Base-by-base conservation (phyloP, 2,113 vertebrate species). In the Labeo catla region DNA sequence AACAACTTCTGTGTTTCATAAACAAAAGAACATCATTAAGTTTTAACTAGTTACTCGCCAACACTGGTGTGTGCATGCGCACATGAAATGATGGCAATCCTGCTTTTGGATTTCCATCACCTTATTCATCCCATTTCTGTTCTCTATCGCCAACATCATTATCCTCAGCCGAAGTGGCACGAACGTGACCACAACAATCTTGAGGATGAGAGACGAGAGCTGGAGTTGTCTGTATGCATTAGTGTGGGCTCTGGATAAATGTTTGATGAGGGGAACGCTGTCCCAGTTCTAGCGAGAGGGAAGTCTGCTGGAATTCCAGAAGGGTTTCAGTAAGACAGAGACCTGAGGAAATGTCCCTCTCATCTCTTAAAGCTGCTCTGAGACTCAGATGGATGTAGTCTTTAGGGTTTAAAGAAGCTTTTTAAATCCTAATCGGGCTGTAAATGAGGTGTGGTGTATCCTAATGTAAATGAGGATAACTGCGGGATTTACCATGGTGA, bases 261-360 rank as follows among this genome's bases (percentile, higher is more conserved):
- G 80, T 83, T 87, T 87, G 80, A 87, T 87, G 72, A 87, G 70
- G 21, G 19, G 45, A 83, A 57, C 16, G 23, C 59, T 76, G 86
- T 65, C 72, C 80, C 59, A 77, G 73, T 87, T 86, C 21, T 50
- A 86, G 59, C 6, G 13, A 79, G 66, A 81, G 36, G n/a, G 15
- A 82, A 52, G 19, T 45, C 47, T 50, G n/a, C 45, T 43, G 57
- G 61, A 77, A 76, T 83, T 54, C 59, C 70, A 77, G 80, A 50
- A 12, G 70, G 57, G 54, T 39, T 81, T 86, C 9, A 12, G 16
- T 45, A 39, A 82, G 52, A 82, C 23, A 8, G 45, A 82, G 78
- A 86, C 45, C 68, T 2, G 54, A 85, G 87, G 59, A 74, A 86
- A 73, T 23, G 2, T 59, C 19, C 0, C 57, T 21, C 19, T 54